These are phyloP conservation scores for Drosophila varians DNA, from an alignment of 1,140 invertebrate species.

Conservation along the genomic window DNA sequence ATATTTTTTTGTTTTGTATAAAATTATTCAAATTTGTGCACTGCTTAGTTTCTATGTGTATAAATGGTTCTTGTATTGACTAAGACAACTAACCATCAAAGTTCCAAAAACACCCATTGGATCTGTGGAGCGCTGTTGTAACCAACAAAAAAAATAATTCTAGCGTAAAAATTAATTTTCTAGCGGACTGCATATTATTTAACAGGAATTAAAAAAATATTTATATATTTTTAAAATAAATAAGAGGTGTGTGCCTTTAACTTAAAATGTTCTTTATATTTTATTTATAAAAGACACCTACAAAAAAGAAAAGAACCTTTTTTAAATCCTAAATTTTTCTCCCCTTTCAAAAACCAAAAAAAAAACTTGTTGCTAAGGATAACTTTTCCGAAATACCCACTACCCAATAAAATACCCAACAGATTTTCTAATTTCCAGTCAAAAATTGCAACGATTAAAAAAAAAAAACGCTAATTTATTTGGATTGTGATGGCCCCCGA, in stretches of 20 bases:
- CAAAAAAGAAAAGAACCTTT: too few relatives aligned
- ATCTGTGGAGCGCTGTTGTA: not conserved
- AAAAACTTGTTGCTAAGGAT: not conserved
- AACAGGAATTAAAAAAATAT: too few relatives aligned
- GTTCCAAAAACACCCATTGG: not conserved
- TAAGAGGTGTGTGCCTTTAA: too few relatives aligned
- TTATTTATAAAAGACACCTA: too few relatives aligned
- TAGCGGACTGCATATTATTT: too few relatives aligned
- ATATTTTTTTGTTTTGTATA: not conserved
- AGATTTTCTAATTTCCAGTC: not conserved
- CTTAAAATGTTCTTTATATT: too few relatives aligned
- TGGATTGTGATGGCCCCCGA: slow-evolving; percentile 1
- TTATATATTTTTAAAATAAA: too few relatives aligned
- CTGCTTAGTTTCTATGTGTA: not conserved
- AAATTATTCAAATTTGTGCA: not conserved
- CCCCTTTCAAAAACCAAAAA: too few relatives aligned
- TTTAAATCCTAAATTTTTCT: too few relatives aligned
- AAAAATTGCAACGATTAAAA: not conserved
- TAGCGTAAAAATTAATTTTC: too few relatives aligned
- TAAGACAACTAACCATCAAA: not conserved
- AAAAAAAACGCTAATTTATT: not conserved
- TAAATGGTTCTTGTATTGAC: not conserved
- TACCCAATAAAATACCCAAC: not conserved
- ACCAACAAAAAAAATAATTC: too few relatives aligned
- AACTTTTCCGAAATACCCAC: too few relatives aligned